Base-by-base conservation (phyloP, 2,113 vertebrate genomes). In the Siniperca knerii region DNA sequence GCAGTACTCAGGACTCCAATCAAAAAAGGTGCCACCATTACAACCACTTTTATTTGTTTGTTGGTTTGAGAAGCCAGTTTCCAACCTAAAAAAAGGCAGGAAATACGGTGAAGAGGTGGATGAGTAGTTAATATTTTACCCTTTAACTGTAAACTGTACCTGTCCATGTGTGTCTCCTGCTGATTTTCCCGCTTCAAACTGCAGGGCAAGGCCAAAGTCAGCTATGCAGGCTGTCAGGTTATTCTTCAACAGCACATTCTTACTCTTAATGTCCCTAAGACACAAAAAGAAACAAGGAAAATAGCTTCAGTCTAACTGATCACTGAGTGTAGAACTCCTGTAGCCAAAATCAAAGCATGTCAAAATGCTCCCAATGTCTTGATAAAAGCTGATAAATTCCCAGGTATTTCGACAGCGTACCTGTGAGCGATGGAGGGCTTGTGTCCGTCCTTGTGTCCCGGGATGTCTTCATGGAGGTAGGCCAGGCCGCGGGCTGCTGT, bases 391-490 rank as follows among this genome's bases (percentile, higher is more conserved):
- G 61, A 8, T 8, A 11, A 13, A 23, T n/a, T 13, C 6, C 4
- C n/a, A 2, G 46, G 1, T 10, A 7, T 37, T 9, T 8, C 0
- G 8, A 1, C 6, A 15, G 37, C 21, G 15, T 89, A 98, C 98
- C 98, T 97, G 91, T 99, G 98, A 23, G 98, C 98, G 64, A 99
- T 95, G 87, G 98, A 98, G 0, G 98, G 98, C 88, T 99, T 99
- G 87, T 99, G 98, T 40, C 98, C 98, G 0, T 99, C 98, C 90
- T 98, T 98, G 73, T 99, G 96, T 69, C 97, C 97, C 1, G 98
- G 98, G 87, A 98, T 97, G 85, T 99, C 98, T 91, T 99, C 98
- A 33, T 99, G 98, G 66, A 99, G 97, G 84, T 99, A 99, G n/a
- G 98, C 97, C 91, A 99, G 92, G 84, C 98, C 98, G 48, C 97